A percentile compares a stretch with the other conserved stretches of the same genome.
Conservation (phyloP, 2,888 invertebrate species). For the Embidobia sp. region DNA sequence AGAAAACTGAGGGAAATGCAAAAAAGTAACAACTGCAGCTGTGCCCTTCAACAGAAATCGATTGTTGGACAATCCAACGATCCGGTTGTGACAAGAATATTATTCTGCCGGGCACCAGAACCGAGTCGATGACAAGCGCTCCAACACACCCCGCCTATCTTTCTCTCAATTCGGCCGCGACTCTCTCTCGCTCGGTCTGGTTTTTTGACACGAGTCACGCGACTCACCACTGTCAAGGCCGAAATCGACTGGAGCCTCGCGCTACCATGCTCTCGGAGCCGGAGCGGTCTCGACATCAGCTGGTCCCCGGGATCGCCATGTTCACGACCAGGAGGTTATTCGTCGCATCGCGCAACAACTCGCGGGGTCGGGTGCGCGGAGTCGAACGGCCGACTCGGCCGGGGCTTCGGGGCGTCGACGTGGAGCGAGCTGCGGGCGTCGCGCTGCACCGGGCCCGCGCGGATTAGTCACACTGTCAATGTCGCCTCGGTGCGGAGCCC, state of each 20-base stretch:
- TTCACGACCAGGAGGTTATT: slow-evolving; percentile 46
- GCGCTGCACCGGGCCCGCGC: slow-evolving; percentile 34
- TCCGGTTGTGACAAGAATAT: no score
- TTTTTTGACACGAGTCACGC: no score
- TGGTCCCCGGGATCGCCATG: slow-evolving; percentile 68
- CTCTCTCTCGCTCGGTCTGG: neutral
- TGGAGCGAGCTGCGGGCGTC: slow-evolving; percentile 20
- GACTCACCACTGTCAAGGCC: slow-evolving; percentile 71
- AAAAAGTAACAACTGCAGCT: no score
- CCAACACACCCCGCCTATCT: no score
- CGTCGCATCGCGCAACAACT: slow-evolving; percentile 18
- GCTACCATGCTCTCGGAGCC: slow-evolving; percentile 67
- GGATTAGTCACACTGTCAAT: slow-evolving; percentile 41
- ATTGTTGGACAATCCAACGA: no score
- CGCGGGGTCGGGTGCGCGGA: neutral
- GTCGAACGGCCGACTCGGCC: slow-evolving; percentile 15
- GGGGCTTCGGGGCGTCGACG: slow-evolving; percentile 4
- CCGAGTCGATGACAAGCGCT: no score
- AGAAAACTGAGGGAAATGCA: no score
- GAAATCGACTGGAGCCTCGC: slow-evolving; percentile 70
- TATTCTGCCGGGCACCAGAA: no score
- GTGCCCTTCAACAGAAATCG: no score
- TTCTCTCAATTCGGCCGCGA: no score
- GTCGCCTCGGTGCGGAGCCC: slow-evolving; percentile 24
- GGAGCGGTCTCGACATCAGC: slow-evolving; percentile 55